These are phyloP conservation scores for Nipponacmea schrenckii DNA, from an alignment of 2,888 invertebrate genomes.

Conservation along the genomic window DNA sequence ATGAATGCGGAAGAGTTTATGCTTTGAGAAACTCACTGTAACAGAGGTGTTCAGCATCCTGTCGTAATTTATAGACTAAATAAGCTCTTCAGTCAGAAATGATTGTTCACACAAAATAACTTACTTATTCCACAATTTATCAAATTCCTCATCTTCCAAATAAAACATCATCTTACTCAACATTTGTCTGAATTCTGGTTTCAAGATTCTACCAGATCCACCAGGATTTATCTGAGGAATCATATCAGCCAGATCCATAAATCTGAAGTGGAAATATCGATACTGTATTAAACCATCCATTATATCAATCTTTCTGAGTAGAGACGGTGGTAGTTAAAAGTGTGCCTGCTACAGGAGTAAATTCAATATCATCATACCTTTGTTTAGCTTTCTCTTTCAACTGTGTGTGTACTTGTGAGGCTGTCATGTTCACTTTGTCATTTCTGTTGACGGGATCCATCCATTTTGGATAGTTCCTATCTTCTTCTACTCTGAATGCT, in stretches of 20 bases:
- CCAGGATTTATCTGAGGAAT: slow-evolving; percentile 64
- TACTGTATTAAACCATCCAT: not conserved
- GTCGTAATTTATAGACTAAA: too few relatives aligned
- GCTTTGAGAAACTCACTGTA: too few relatives aligned
- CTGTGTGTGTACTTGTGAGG: slow-evolving; percentile 61
- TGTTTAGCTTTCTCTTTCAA: slow-evolving; percentile 64
- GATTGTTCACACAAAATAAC: slow-evolving; percentile 15
- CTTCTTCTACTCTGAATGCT: slow-evolving; percentile 49
- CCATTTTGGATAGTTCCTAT: slow-evolving; percentile 61
- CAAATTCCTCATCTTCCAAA: slow-evolving; percentile 65
- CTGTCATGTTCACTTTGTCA: slow-evolving; percentile 55
- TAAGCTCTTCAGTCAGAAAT: too few relatives aligned
- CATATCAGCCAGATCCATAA: slow-evolving; percentile 60
- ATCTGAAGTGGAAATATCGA: slow-evolving; percentile 37
- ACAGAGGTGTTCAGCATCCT: too few relatives aligned
- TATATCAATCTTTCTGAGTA: too few relatives aligned
- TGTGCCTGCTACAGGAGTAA: too few relatives aligned
- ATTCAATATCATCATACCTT: slow-evolving; percentile 42
- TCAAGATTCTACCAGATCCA: slow-evolving; percentile 58
- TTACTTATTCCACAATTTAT: slow-evolving; percentile 66
- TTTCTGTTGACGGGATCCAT: slow-evolving; percentile 63
- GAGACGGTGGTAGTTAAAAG: not conserved
- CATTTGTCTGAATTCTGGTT: slow-evolving; percentile 62
- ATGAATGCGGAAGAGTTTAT: too few relatives aligned
- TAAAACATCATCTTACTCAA: slow-evolving; percentile 61